Conservation (phyloP, 92 coral and sea anemone genomes). For the Siderastrea siderea region DNA sequence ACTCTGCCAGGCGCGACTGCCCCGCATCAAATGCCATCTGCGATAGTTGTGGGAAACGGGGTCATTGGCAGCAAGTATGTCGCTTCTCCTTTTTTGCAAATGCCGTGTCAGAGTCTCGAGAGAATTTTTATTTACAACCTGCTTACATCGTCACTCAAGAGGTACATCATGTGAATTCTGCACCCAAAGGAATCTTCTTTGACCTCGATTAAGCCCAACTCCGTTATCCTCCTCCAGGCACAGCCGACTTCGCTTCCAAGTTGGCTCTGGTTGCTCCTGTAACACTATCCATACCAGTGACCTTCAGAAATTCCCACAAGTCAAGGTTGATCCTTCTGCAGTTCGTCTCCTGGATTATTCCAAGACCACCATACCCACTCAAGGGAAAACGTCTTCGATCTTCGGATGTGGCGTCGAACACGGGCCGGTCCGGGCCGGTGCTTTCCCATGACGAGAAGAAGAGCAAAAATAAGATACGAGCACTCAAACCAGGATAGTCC, state of each 20-base stretch:
- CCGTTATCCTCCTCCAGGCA: background rate
- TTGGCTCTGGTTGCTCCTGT: slow-evolving; percentile 59
- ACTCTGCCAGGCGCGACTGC: slow-evolving; percentile 46
- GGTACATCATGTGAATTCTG: slow-evolving; percentile 25
- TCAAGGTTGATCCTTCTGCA: slow-evolving; percentile 8
- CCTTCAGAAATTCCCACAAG: slow-evolving; percentile 30
- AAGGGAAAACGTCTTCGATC: slow-evolving; percentile 47
- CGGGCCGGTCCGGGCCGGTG: slow-evolving; percentile 11
- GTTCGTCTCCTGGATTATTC: slow-evolving; percentile 56
- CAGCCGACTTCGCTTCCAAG: background rate
- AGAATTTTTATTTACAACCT: background rate
- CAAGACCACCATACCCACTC: slow-evolving; percentile 37
- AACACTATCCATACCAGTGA: slow-evolving; percentile 50
- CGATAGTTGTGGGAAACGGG: slow-evolving; percentile 57
- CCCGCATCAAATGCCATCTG: slow-evolving; percentile 61
- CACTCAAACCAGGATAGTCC: too few species aligned
- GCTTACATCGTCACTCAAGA: slow-evolving; percentile 22
- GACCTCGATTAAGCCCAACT: slow-evolving; percentile 23
- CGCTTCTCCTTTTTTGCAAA: slow-evolving; percentile 5
- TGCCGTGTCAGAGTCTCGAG: background rate
- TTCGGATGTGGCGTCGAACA: slow-evolving; percentile 53
- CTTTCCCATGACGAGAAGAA: slow-evolving; percentile 23
- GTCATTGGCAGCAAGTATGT: slow-evolving; percentile 55
- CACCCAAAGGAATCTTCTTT: slow-evolving; percentile 47
- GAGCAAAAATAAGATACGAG: too few species aligned